These are phyloP conservation scores for Sapajus apella DNA, from an alignment of 2,113 vertebrate species.

Conservation along the genomic window DNA sequence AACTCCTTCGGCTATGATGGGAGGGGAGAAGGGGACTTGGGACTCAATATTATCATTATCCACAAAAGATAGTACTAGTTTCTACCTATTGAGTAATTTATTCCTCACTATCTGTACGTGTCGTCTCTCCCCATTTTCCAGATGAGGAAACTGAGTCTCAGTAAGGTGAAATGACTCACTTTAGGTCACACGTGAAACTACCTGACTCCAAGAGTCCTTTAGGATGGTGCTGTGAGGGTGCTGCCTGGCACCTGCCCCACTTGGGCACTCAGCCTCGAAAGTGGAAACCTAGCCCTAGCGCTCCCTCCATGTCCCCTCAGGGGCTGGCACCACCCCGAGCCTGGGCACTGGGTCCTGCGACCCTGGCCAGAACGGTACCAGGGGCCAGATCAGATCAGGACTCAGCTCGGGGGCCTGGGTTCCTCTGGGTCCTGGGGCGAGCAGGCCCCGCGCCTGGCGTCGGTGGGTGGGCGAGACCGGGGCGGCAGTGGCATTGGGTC, in stretches of 20 bases:
- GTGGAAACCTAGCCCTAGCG: slow-evolving; percentile 56
- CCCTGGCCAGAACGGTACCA: neutral
- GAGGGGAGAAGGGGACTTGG: neutral
- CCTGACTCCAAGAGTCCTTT: slow-evolving; percentile 31
- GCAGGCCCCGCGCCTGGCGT: neutral
- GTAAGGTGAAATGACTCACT: slow-evolving; percentile 2
- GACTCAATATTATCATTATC: neutral
- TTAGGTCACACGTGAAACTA: slow-evolving; percentile 28
- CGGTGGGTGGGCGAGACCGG: neutral
- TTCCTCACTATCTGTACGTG: neutral
- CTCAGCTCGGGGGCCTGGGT: neutral
- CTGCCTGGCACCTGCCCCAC: slow-evolving; percentile 60
- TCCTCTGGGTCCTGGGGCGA: neutral
- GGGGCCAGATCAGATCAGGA: neutral
- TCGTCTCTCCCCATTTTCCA: slow-evolving; percentile 4
- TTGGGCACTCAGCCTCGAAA: slow-evolving; percentile 61
- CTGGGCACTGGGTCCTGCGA: slow-evolving; percentile 22
- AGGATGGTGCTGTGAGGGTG: slow-evolving; percentile 43
- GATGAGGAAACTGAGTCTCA: slow-evolving; percentile 49
- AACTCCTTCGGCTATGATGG: neutral
- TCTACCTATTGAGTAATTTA: neutral
- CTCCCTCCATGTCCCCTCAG: neutral
- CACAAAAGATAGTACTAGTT: neutral
- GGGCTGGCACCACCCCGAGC: slow-evolving; percentile 28
- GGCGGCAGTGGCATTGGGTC: neutral